phyloP scores from a whole-genome alignment of 2,113 vertebrate species.

The Globicephala melas region DNA sequence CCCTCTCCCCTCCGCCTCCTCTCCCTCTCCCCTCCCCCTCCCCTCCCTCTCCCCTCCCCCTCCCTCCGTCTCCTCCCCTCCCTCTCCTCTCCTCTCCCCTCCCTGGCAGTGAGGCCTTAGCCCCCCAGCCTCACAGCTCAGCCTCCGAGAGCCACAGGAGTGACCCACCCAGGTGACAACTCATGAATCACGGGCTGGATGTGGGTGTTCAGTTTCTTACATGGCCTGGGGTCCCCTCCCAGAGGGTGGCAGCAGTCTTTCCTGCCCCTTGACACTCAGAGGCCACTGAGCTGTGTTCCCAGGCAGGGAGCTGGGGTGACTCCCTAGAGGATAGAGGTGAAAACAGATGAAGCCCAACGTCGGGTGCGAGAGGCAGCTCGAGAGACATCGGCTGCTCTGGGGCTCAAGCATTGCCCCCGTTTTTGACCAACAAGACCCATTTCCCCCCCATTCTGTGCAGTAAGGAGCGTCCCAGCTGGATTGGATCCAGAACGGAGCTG shows the following conservation, averaged over 20 bases:
- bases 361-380: neutral
- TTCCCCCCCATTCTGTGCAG: fast-evolving
- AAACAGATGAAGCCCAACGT: neutral
- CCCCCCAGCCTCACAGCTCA: neutral
- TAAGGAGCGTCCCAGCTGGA: fast-evolving
- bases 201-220: neutral
- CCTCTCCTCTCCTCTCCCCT: fast-evolving
- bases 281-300: neutral
- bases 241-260: fast-evolving
- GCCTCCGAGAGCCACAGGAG: neutral
- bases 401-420: neutral
- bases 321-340: neutral
- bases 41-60: fast-evolving
- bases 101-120: neutral
- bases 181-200: neutral
- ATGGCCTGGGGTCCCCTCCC: neutral
- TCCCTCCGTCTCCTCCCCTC: too few species aligned
- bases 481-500: fast-evolving
- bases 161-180: neutral
- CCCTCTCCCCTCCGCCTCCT: fast-evolving
- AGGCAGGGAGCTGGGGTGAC: neutral
- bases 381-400: fast-evolving
- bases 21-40: fast-evolving
- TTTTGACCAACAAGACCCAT: neutral
- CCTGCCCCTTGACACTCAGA: neutral